These are phyloP conservation scores for Folsomia manolachei DNA, from an alignment of 2,888 invertebrate genomes.

Conservation along the genomic window DNA sequence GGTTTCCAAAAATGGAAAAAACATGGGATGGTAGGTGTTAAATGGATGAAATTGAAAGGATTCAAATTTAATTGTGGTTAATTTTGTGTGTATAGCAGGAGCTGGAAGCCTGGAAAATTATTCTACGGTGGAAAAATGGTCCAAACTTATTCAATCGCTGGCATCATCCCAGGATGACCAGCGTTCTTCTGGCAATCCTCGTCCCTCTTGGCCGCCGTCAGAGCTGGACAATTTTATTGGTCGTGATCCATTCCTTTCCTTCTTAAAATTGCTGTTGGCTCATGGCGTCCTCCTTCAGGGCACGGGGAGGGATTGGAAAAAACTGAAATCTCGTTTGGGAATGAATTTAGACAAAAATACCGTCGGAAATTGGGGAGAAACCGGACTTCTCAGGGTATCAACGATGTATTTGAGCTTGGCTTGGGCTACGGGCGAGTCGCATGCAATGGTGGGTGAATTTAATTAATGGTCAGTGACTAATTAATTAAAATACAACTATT, in stretches of 20 bases:
- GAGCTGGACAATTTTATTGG: not conserved
- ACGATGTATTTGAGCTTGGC: constrained; percentile 36
- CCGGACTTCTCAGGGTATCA: constrained; percentile 37
- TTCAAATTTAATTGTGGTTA: not conserved
- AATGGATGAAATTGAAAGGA: not conserved
- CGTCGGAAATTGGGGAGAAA: constrained; percentile 32
- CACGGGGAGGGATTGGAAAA: constrained; percentile 33
- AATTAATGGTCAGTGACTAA: not conserved
- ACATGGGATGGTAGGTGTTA: constrained; percentile 29
- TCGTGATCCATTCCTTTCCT: constrained; percentile 37
- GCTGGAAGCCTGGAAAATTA: constrained; percentile 29
- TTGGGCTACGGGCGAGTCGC: not conserved
- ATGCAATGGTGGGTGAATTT: constrained; percentile 29
- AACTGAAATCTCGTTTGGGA: constrained; percentile 39
- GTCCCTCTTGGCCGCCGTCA: not conserved
- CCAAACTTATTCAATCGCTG: not conserved
- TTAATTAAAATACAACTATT: not conserved
- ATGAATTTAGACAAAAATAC: constrained; percentile 31
- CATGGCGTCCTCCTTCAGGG: constrained; percentile 16
- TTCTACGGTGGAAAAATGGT: constrained; percentile 40
- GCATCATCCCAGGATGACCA: not conserved
- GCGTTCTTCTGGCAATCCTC: not conserved
- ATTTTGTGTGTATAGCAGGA: constrained; percentile 4
- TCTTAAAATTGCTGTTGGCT: constrained; percentile 31
- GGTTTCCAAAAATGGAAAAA: constrained; percentile 40